Percentiles rank a stretch among this genome's conserved stretches.
Conservation (phyloP, 2,888 invertebrate species). For the Zootermopsis nevadensis region DNA sequence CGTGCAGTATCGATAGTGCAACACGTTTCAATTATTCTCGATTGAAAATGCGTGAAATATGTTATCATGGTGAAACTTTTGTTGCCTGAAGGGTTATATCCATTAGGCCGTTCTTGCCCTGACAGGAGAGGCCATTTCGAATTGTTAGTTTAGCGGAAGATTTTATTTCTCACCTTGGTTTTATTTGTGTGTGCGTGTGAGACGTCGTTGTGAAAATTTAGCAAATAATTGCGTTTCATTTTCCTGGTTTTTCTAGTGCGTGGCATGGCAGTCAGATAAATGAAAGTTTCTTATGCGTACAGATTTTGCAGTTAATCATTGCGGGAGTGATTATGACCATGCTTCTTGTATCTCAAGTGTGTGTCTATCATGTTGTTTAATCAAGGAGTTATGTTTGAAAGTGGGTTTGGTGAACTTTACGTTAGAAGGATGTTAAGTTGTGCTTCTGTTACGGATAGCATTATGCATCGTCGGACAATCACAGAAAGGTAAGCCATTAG, state of each 20-base stretch:
- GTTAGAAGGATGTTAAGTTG: not conserved
- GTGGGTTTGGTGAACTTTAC: no score
- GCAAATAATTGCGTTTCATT: not conserved
- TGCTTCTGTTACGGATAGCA: not conserved
- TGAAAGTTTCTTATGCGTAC: not conserved
- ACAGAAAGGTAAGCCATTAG: not conserved
- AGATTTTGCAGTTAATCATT: not conserved
- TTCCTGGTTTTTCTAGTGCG: not conserved
- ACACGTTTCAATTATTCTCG: not conserved
- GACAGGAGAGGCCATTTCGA: not conserved
- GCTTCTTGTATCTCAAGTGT: no score
- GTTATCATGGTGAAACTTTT: not conserved
- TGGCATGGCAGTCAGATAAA: not conserved
- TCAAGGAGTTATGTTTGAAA: no score
- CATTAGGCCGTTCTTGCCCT: not conserved
- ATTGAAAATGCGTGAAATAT: not conserved
- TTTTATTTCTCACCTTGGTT: not conserved
- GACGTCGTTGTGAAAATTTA: not conserved
- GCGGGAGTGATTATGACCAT: no score
- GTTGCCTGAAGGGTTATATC: not conserved
- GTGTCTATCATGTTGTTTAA: no score
- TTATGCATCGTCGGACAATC: not conserved
- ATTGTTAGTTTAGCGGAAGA: not conserved
- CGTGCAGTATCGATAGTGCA: not conserved
- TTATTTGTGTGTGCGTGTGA: not conserved